Percentiles rank a stretch among this genome's conserved stretches.
These are phyloP conservation scores for Pantala flavescens DNA, from an alignment of 1,140 invertebrate genomes.

Conservation along the genomic window DNA sequence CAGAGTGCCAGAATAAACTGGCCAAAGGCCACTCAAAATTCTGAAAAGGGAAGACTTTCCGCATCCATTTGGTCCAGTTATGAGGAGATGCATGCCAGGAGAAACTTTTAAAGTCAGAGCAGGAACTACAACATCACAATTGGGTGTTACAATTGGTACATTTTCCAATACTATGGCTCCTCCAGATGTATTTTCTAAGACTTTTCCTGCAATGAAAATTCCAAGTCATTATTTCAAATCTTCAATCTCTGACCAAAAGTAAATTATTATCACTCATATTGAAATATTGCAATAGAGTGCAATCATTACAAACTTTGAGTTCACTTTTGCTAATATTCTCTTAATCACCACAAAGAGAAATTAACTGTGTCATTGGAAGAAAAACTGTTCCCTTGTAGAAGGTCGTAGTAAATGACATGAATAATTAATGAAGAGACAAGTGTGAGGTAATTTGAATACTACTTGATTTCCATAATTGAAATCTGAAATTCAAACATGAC, in stretches of 20 bases:
- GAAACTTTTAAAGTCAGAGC: constrained; percentile 85
- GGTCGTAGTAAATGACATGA: no score
- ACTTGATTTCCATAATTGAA: no score
- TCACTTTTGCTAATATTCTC: no score
- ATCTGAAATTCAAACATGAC: no score
- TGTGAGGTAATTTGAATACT: no score
- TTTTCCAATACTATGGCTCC: constrained; percentile 87
- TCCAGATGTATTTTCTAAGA: constrained; percentile 74
- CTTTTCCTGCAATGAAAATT: constrained; percentile 53
- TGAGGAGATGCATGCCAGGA: constrained; percentile 91
- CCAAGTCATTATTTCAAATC: constrained; percentile 1
- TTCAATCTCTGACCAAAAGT: constrained; percentile 25
- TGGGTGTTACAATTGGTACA: constrained; percentile 92
- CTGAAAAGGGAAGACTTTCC: constrained; percentile 93
- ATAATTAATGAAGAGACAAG: no score
- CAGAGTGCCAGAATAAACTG: constrained; percentile 33
- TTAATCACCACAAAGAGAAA: no score
- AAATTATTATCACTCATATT: constrained; percentile 15
- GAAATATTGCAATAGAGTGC: no score
- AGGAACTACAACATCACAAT: constrained; percentile 87
- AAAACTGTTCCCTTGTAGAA: no score
- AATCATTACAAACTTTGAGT: no score
- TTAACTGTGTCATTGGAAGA: no score
- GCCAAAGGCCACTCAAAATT: constrained; percentile 71
- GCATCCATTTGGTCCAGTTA: constrained; percentile 96